These are phyloP conservation scores for Acestrorhynchus altus DNA, from an alignment of 2,797 vertebrate species.

Conservation along the genomic window DNA sequence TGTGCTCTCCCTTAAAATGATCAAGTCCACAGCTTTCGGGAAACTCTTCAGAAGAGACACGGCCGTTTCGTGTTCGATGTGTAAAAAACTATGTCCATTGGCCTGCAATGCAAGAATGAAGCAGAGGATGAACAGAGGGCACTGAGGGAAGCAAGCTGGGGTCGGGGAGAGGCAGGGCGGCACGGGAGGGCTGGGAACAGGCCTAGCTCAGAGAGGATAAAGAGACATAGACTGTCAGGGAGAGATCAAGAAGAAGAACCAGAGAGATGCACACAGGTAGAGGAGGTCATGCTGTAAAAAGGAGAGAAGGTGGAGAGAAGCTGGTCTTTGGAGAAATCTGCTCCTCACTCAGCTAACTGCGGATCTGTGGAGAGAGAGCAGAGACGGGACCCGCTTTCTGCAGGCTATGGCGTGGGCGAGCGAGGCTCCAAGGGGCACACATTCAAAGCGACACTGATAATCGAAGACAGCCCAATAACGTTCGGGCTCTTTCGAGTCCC, in stretches of 20 bases:
- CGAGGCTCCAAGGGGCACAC: constrained; percentile 44
- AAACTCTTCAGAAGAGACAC: constrained; percentile 99
- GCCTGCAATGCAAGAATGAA: constrained; percentile 85
- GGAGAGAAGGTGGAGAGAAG: constrained; percentile 73
- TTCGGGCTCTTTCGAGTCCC: constrained; percentile 20
- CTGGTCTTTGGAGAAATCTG: constrained; percentile 73
- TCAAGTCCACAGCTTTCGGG: constrained; percentile 97
- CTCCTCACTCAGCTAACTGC: constrained; percentile 73
- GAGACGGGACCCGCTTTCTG: constrained; percentile 56
- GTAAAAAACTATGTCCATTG: constrained; percentile 99
- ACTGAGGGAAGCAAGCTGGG: constrained; percentile 34
- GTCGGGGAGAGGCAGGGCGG: constrained; percentile 35
- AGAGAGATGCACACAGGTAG: constrained; percentile 71
- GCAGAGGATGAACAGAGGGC: constrained; percentile 61
- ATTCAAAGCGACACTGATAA: constrained; percentile 58
- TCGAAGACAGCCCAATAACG: constrained; percentile 54
- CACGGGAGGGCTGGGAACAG: constrained; percentile 70
- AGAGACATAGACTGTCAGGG: constrained; percentile 78
- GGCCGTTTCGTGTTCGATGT: constrained; percentile 98
- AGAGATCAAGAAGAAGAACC: constrained; percentile 46
- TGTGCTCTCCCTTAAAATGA: constrained; percentile 98
- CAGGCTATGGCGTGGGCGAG: constrained; percentile 33
- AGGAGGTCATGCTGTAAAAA: constrained; percentile 77
- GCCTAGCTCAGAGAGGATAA: constrained; percentile 75
- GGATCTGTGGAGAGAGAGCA: constrained; percentile 76